A percentile compares a stretch with the other conserved stretches of the same genome.
Conservation (phyloP, 2,888 invertebrate genomes). For the Plagodis pulveraria region DNA sequence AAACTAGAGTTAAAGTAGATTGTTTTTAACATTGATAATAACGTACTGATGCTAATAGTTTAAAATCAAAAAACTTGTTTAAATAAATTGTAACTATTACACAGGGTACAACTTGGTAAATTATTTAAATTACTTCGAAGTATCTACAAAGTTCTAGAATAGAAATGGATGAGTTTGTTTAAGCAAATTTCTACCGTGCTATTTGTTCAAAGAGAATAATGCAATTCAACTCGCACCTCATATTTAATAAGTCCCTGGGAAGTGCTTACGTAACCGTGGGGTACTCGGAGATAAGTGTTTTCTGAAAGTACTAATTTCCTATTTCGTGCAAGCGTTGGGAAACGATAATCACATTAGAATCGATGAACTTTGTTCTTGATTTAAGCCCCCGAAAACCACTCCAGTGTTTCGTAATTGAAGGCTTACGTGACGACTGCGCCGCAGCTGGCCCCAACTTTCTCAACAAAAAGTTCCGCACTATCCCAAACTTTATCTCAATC, state of each 20-base stretch:
- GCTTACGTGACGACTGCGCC: conserved; percentile 80
- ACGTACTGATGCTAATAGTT: no score
- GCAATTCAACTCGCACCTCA: conserved; percentile 23
- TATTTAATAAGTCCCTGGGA: conserved; percentile 20
- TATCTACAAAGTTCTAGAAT: conserved; percentile 1
- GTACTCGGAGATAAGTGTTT: conserved; percentile 34
- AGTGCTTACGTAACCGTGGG: conserved; percentile 27
- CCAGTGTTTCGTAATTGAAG: conserved; percentile 82
- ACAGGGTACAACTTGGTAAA: no score
- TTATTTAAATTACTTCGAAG: neutral
- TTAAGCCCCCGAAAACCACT: conserved; percentile 68
- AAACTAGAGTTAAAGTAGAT: no score
- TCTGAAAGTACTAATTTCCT: conserved; percentile 45
- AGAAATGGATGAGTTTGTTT: conserved; percentile 7
- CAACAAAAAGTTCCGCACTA: conserved; percentile 71
- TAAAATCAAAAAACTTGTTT: no score
- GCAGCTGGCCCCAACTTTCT: conserved; percentile 73
- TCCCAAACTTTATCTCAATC: conserved; percentile 78
- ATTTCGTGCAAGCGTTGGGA: conserved; percentile 46
- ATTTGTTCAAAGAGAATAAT: conserved; percentile 20
- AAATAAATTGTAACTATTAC: no score
- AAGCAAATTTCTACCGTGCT: conserved; percentile 11
- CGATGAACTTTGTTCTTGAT: conserved; percentile 75
- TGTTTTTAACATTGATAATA: no score
- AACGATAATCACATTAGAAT: conserved; percentile 74